Conservation (phyloP, 1,140 invertebrate species). For the Frieseomelitta varia region DNA sequence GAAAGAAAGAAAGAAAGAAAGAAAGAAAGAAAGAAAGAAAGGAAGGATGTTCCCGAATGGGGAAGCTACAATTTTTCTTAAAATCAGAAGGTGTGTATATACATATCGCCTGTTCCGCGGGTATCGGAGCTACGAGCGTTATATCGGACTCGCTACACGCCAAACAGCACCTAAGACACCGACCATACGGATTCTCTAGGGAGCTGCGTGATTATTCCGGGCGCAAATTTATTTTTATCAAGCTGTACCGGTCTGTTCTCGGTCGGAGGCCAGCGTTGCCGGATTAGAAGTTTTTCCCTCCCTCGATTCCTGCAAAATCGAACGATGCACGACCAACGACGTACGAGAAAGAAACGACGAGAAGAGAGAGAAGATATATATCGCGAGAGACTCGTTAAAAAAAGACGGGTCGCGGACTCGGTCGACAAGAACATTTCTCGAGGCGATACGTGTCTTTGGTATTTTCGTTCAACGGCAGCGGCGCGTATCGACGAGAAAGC, state of each 20-base stretch:
- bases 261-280: constrained; percentile 60
- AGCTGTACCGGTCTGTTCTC: constrained; percentile 63
- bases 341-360: not conserved
- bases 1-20: no score
- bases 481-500: constrained; percentile 42
- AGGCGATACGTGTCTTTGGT: constrained; percentile 25
- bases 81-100: no score
- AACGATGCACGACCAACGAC: not conserved
- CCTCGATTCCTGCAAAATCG: constrained; percentile 43
- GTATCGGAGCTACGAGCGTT: not conserved
- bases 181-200: constrained; percentile 65
- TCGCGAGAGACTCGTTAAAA: constrained; percentile 31
- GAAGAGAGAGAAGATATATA: not conserved
- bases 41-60: no score
- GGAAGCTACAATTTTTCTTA: no score
- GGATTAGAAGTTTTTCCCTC: constrained; percentile 64
- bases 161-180: constrained; percentile 58
- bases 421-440: not conserved
- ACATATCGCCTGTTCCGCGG: no score
- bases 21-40: no score
- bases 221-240: constrained; percentile 70
- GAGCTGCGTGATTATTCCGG: constrained; percentile 69
- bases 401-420: not conserved
- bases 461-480: constrained; percentile 45
- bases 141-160: constrained; percentile 7